Evolutionary conservation across 1,140 invertebrate genomes (phyloP), one percentile per base, ranked within the genome.

Genomic region (Brachionus rotundiformis): DNA sequence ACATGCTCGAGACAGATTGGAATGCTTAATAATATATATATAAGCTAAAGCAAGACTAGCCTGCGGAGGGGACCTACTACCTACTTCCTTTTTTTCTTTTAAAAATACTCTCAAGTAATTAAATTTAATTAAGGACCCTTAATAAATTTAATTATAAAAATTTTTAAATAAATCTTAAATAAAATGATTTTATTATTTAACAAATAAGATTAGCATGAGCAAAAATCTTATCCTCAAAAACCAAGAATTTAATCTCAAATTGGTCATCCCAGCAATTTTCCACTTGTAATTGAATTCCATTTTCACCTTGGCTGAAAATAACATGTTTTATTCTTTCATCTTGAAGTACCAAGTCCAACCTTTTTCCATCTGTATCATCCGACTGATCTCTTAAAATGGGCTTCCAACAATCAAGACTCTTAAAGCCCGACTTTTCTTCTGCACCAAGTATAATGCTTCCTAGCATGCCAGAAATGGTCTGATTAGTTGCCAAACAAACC

Each of bases 281-380:
- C 2, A 68, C 13, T n/a, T 19, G 7, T 36, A 68, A 68, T 8
- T 33, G 31, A 2, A 63, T 27, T 10, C 25, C 61, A 29, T 33
- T 11, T 13, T 63, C 27, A n/a, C 36, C 16, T 16, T 68, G 31
- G 2, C 36, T 19, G 10, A 68, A 8, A 68, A 39, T 7, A 1
- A 36, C 63, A 68, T 68, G n/a, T 36, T 68, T 68, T 36, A 68
- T 36, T 7, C 31, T 68, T 68, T 68, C 63, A 36, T 68, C 31
- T 0, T 16, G 7, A 3, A 68, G 31, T 1, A 68, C 31, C n/a
- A 7, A 1, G 39, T 41, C 39, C 4, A 41, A 41, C n/a, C 39
- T 41, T 41, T 41, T 41, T 13, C 39, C 39, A 41, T 41, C 39
- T 11, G 10, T 10, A 41, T 41, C 39, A 41, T 41, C 39, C 4